These are phyloP conservation scores for Actinia equina DNA, from an alignment of 64 coral and sea anemone species.

Conservation along the genomic window DNA sequence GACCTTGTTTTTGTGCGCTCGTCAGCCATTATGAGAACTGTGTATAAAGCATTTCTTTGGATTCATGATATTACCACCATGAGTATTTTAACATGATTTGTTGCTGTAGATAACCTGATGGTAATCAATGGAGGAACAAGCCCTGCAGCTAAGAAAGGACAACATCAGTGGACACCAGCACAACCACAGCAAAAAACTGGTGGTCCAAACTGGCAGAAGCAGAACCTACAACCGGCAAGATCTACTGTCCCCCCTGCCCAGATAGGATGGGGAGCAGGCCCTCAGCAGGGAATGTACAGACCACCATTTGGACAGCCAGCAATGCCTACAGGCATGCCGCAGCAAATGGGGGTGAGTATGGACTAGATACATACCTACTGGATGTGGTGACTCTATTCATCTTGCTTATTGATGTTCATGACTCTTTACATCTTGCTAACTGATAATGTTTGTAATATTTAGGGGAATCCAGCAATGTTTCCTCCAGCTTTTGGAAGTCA, in stretches of 20 bases:
- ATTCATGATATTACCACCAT: no score
- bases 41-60: no score
- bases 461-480: constrained; percentile 62
- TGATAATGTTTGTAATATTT: not conserved
- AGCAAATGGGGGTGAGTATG: not conserved
- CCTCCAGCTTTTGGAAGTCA: constrained; percentile 60
- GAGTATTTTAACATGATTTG: not conserved
- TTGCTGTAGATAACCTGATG: constrained; percentile 21
- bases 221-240: constrained; percentile 31
- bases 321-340: not conserved
- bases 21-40: no score
- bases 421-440: not conserved
- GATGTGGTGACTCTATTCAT: not conserved
- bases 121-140: constrained; percentile 61
- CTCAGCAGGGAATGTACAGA: constrained; percentile 50
- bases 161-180: constrained; percentile 82
- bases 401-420: not conserved
- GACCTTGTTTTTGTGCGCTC: no score
- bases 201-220: constrained; percentile 83
- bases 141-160: constrained; percentile 48
- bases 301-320: constrained; percentile 30
- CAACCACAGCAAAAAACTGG: constrained; percentile 79
- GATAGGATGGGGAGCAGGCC: constrained; percentile 27
- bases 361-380: not conserved
- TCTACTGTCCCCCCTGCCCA: constrained; percentile 33